phyloP scores from a whole-genome alignment of 1,140 invertebrate species.

The Drosophila tani region DNA sequence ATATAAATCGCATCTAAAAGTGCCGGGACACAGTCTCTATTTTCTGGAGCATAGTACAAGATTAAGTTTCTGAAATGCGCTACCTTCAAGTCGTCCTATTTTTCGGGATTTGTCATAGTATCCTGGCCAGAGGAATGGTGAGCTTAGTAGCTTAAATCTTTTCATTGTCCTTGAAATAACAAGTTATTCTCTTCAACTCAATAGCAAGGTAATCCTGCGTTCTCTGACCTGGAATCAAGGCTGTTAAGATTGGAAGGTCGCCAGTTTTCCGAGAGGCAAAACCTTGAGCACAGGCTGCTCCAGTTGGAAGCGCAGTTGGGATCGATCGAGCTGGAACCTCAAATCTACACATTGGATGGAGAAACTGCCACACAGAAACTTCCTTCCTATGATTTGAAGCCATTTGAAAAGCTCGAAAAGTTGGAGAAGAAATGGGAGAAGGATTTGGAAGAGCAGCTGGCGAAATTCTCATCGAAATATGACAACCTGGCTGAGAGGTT shows the following conservation, averaged over 20 bases:
- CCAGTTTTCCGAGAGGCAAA: not conserved
- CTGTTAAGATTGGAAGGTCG: not conserved
- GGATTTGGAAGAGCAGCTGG: not conserved
- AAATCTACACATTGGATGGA: not conserved
- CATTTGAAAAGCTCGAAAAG: not conserved
- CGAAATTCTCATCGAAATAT: not conserved
- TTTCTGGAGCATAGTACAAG: not conserved
- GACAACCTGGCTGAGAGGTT: not conserved
- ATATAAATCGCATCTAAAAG: not conserved
- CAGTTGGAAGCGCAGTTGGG: not conserved
- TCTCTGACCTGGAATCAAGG: not conserved
- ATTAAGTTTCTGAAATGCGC: not conserved
- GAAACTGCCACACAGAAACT: no score
- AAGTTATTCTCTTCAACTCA: not conserved
- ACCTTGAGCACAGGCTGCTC: not conserved
- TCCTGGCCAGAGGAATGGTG: conserved; percentile 1
- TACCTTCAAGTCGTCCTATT: not conserved
- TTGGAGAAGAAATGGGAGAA: conserved; percentile 1
- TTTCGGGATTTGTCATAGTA: not conserved
- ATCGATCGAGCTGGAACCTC: not conserved
- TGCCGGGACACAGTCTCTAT: not conserved
- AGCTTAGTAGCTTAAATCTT: not conserved
- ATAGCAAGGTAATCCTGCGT: not conserved
- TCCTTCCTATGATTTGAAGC: not conserved
- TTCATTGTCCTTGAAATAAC: not conserved